phyloP scores from a whole-genome alignment of 1,140 invertebrate genomes.

The Hestina assimilis region DNA sequence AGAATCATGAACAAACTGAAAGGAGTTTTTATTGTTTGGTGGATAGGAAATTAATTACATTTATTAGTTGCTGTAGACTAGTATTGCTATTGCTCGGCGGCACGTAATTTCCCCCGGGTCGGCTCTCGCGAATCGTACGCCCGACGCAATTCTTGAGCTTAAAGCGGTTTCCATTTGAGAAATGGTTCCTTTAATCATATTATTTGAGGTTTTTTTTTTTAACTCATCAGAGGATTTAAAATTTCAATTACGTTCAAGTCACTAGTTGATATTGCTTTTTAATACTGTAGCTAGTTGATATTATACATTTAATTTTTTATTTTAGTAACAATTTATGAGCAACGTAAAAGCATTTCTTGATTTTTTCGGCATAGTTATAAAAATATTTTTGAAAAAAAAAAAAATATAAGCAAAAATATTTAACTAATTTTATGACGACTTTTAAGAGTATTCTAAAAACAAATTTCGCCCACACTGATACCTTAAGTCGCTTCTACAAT shows the following conservation, averaged over 20 bases:
- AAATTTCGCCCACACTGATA: background rate
- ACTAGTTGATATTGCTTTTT: too few relatives aligned
- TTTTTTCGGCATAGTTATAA: too few relatives aligned
- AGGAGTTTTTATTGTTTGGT: slow-evolving; percentile 14
- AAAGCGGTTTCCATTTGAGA: slow-evolving; percentile 26
- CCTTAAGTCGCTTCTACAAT: background rate
- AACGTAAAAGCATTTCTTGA: too few relatives aligned
- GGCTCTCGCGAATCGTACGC: slow-evolving; percentile 31
- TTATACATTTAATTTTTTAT: too few relatives aligned
- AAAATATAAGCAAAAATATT: too few relatives aligned
- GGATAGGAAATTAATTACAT: slow-evolving; percentile 45
- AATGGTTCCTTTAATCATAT: slow-evolving; percentile 17
- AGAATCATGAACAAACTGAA: slow-evolving; percentile 1
- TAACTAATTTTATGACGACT: too few relatives aligned
- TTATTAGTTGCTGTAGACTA: slow-evolving; percentile 43
- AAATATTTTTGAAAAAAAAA: too few relatives aligned
- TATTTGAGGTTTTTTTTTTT: background rate
- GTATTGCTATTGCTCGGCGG: slow-evolving; percentile 44
- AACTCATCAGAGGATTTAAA: background rate
- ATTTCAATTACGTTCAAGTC: background rate
- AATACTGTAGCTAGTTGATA: too few relatives aligned
- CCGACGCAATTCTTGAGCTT: slow-evolving; percentile 31
- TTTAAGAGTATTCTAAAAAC: too few relatives aligned
- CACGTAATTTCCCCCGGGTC: slow-evolving; percentile 54
- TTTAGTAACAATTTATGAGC: too few relatives aligned